Percentiles rank a stretch among this genome's conserved stretches.
Evolutionary conservation across 2,797 vertebrate species (phyloP).

Genomic region (Poecile montanus): DNA sequence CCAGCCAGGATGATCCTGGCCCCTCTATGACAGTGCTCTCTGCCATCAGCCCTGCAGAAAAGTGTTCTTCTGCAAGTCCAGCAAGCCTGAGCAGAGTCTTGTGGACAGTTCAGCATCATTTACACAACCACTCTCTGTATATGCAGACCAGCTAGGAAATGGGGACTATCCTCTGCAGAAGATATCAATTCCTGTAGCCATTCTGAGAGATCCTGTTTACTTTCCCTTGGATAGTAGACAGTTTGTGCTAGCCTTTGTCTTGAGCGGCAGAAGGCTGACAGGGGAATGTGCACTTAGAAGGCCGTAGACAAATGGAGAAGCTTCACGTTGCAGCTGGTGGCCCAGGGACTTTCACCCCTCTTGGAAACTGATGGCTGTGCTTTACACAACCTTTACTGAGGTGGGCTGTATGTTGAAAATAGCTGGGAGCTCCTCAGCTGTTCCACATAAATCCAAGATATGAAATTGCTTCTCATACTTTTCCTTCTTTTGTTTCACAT

Average conservation of each 20-base stretch:
- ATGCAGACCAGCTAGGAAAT: neutral
- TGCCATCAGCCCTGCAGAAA: neutral
- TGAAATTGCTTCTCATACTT: neutral
- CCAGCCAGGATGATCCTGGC: neutral
- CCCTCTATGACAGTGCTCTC: rapidly evolving
- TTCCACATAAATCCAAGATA: neutral
- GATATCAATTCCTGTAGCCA: rapidly evolving
- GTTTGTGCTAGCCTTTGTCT: neutral
- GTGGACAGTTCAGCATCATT: neutral
- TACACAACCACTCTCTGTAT: neutral
- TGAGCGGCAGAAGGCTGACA: neutral
- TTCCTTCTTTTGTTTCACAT: rapidly evolving
- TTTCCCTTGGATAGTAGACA: neutral
- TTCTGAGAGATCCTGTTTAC: neutral
- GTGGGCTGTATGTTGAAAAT: neutral
- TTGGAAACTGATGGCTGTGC: neutral
- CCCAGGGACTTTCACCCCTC: neutral
- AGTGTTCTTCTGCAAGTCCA: neutral
- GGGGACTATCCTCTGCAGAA: neutral
- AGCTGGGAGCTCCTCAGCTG: neutral
- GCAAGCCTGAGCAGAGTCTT: neutral
- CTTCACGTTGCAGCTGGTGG: neutral
- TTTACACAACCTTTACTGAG: neutral
- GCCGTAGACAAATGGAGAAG: neutral
- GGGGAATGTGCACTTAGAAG: neutral